Percentiles rank a stretch among this genome's conserved stretches.
phyloP scores from a whole-genome alignment of 2,888 invertebrate species.

The Drosophila robusta region DNA sequence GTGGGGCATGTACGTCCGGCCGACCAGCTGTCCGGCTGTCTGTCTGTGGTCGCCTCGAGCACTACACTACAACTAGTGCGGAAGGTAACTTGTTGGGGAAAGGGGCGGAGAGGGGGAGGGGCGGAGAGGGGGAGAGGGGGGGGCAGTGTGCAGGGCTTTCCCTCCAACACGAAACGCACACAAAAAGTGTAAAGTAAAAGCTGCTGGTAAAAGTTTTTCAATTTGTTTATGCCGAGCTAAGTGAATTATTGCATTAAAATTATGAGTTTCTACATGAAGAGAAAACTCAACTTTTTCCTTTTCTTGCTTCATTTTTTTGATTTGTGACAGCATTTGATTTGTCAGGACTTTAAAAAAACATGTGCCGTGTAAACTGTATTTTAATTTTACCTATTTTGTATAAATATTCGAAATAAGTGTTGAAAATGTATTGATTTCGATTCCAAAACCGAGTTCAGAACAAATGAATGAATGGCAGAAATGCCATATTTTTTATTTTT shows the following conservation, averaged over 20 bases:
- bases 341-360: constrained; percentile 19
- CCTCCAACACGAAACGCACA: constrained; percentile 6
- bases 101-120: background rate
- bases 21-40: background rate
- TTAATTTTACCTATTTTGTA: too few species aligned
- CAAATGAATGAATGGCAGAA: too few species aligned
- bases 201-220: constrained; percentile 72
- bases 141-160: background rate
- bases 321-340: constrained; percentile 1
- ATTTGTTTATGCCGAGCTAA: constrained; percentile 75
- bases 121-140: background rate
- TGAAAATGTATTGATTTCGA: too few species aligned
- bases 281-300: constrained; percentile 29
- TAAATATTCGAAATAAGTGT: too few species aligned
- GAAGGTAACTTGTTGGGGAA: background rate
- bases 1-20: background rate
- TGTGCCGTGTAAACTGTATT: constrained; percentile 3
- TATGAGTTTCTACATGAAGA: constrained; percentile 51
- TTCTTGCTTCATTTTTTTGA: background rate
- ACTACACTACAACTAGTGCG: background rate
- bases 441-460: too few species aligned
- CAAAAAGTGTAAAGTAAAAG: constrained; percentile 60
- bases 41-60: constrained; percentile 22
- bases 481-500: too few species aligned
- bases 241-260: constrained; percentile 74